phyloP scores from a whole-genome alignment of 2,888 invertebrate species.

The Diarsia rubi region DNA sequence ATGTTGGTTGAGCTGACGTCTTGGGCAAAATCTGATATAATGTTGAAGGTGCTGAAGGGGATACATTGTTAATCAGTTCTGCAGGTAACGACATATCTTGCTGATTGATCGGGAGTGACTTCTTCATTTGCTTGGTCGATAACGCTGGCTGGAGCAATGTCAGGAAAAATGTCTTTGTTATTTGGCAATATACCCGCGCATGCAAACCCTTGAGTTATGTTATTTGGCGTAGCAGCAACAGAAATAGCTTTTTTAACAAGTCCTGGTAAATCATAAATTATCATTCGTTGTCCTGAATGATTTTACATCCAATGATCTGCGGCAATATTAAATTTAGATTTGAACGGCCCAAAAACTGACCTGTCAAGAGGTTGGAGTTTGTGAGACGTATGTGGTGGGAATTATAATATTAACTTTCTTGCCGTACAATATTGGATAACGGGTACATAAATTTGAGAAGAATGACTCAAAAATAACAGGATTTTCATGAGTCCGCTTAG shows the following conservation, averaged over 20 bases:
- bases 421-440: constrained; percentile 16
- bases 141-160: constrained; percentile 17
- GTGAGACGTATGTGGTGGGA: no score
- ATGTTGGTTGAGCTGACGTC: constrained; percentile 10
- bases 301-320: constrained; percentile 20
- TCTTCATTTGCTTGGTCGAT: constrained; percentile 14
- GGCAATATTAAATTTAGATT: constrained; percentile 9
- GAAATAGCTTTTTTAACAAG: constrained; percentile 30
- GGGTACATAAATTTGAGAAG: constrained; percentile 6
- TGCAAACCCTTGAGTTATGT: constrained; percentile 24
- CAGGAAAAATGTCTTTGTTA: constrained; percentile 15
- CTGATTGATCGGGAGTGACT: not conserved
- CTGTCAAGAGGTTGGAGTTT: constrained; percentile 3
- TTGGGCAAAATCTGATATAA: constrained; percentile 11
- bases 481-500: no score
- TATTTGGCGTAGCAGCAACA: constrained; percentile 14
- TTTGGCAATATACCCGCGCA: constrained; percentile 24
- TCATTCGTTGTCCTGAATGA: constrained; percentile 18
- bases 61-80: constrained; percentile 3
- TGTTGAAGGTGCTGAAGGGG: constrained; percentile 16
- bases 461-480: no score
- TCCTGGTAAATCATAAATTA: constrained; percentile 15
- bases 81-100: constrained; percentile 10
- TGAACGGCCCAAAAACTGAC: constrained; percentile 10
- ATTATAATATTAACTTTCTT: constrained; percentile 13